Evolutionary conservation across 2,113 vertebrate genomes (phyloP).

Genomic region (Alethe castanea): DNA sequence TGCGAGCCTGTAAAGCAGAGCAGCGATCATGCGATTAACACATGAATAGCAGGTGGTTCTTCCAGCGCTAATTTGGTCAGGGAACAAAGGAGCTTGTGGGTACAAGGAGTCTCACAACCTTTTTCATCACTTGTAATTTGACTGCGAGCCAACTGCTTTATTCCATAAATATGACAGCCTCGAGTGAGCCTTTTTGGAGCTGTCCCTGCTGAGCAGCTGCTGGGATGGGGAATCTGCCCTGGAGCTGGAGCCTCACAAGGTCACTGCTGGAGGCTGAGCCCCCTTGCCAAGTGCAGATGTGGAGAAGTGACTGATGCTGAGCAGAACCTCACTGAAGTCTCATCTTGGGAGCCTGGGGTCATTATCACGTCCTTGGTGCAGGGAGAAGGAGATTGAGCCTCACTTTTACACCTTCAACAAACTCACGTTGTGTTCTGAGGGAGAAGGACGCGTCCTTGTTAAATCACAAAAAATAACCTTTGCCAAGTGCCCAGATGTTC

Average conservation of each 20-base stretch:
- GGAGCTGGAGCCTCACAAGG: neutral
- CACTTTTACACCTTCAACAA: neutral
- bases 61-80: neutral
- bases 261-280: neutral
- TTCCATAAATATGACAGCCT: neutral
- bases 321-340: neutral
- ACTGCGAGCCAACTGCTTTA: neutral
- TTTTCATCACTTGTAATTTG: neutral
- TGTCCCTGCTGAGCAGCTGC: neutral
- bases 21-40: slow-evolving; percentile 16
- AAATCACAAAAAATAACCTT: neutral
- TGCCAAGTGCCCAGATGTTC: neutral
- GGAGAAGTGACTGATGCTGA: fast-evolving
- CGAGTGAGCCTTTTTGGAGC: neutral
- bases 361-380: neutral
- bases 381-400: neutral
- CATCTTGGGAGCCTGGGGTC: neutral
- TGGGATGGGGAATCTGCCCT: neutral
- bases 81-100: slow-evolving; percentile 28
- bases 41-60: slow-evolving; percentile 41
- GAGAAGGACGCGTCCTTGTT: neutral
- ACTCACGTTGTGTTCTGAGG: neutral
- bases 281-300: neutral
- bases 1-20: neutral
- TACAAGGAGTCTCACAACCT: neutral